Evolutionary conservation across 2,797 vertebrate genomes (phyloP).

Genomic region (Harpagifer antarcticus): DNA sequence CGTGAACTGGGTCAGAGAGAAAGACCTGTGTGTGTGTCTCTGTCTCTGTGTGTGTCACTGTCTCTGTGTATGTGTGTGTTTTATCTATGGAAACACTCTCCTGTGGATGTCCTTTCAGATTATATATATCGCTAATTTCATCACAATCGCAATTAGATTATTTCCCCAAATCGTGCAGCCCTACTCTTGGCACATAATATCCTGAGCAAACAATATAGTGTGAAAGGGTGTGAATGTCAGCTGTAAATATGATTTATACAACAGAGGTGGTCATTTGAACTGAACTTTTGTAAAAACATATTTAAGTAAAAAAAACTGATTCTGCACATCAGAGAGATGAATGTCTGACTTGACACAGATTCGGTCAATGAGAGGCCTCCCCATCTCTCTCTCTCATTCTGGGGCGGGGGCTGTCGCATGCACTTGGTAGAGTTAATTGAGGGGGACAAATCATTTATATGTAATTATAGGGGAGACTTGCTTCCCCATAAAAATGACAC

Average conservation of each 20-base stretch:
- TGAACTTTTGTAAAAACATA: slow-evolving; percentile 5
- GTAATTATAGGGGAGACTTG: slow-evolving; percentile 13
- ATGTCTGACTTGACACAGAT: background rate
- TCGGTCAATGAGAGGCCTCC: slow-evolving; percentile 8
- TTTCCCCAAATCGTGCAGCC: too few relatives aligned
- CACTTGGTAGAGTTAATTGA: slow-evolving; percentile 24
- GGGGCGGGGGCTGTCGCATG: background rate
- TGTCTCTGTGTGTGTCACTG: too few relatives aligned
- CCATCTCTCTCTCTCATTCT: background rate
- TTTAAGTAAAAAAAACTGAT: background rate
- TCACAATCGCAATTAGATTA: too few relatives aligned
- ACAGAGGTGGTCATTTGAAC: background rate
- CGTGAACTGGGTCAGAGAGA: too few relatives aligned
- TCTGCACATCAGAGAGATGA: background rate
- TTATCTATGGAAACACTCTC: too few relatives aligned
- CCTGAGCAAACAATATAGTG: background rate
- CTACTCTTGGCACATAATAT: background rate
- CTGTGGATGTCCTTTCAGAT: too few relatives aligned
- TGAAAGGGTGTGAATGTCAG: background rate
- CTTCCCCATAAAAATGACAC: background rate
- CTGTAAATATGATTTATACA: slow-evolving; percentile 12
- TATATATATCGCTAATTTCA: too few relatives aligned
- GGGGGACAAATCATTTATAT: slow-evolving; percentile 8
- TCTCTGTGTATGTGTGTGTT: too few relatives aligned
- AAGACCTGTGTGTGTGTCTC: too few relatives aligned